These are phyloP conservation scores for Hyla sarda DNA, from an alignment of 2,113 vertebrate genomes.

Conservation along the genomic window DNA sequence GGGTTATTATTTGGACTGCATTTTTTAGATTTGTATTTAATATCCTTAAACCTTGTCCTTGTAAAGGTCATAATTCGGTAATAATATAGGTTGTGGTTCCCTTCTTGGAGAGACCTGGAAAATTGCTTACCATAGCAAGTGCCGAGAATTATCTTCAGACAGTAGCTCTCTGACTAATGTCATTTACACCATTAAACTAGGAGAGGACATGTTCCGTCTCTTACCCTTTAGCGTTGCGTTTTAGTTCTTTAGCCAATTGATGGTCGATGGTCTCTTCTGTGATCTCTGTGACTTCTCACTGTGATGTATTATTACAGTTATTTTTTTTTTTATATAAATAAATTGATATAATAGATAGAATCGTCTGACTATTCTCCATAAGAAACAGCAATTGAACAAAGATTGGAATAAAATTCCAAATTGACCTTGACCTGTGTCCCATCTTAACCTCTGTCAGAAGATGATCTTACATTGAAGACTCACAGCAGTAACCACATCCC, in stretches of 20 bases:
- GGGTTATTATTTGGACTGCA: neutral
- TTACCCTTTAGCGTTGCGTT: neutral
- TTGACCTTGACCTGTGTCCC: neutral
- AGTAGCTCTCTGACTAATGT: constrained; percentile 27
- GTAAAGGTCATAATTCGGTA: constrained; percentile 3
- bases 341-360: too few relatives aligned
- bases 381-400: neutral
- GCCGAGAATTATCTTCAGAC: constrained; percentile 36
- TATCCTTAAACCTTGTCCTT: neutral
- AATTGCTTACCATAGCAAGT: constrained; percentile 48
- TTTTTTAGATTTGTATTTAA: neutral
- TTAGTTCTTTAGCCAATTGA: neutral
- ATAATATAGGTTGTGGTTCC: constrained; percentile 18
- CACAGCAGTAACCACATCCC: neutral
- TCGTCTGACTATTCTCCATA: neutral
- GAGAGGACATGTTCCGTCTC: neutral
- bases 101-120: constrained; percentile 38
- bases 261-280: neutral
- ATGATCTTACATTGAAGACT: neutral
- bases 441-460: neutral
- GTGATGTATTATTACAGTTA: too few relatives aligned
- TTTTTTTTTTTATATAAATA: too few relatives aligned
- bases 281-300: neutral
- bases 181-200: neutral
- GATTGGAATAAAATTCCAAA: neutral